Percentiles rank a stretch among this genome's conserved stretches.
phyloP scores from a whole-genome alignment of 2,888 invertebrate species.

The Chrysodeixis includens region DNA sequence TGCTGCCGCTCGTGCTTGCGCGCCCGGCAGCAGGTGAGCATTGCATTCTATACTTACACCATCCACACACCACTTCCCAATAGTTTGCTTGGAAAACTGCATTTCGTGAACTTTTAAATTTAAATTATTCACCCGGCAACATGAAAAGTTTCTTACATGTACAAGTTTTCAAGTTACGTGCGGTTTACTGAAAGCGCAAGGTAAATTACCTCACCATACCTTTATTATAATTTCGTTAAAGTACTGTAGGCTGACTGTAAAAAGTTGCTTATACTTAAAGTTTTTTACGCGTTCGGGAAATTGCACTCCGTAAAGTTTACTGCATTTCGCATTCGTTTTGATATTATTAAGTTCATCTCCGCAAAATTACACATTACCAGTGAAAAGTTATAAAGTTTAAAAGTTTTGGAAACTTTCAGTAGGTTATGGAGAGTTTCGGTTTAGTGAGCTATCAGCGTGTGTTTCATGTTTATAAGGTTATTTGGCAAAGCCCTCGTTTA shows the following conservation, averaged over 20 bases:
- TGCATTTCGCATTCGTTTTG: neutral
- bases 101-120: constrained; percentile 38
- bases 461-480: constrained; percentile 39
- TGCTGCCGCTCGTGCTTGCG: constrained; percentile 86
- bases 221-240: neutral
- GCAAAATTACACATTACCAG: neutral
- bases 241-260: neutral
- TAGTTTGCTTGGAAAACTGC: constrained; percentile 31
- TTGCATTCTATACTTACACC: constrained; percentile 28
- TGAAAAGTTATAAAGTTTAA: constrained; percentile 18
- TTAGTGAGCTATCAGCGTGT: constrained; percentile 38
- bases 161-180: constrained; percentile 23
- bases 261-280: constrained; percentile 3
- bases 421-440: constrained; percentile 25
- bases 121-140: neutral
- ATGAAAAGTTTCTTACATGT: constrained; percentile 19
- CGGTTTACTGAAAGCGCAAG: neutral
- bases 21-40: constrained; percentile 85
- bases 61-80: constrained; percentile 14
- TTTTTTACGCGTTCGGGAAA: neutral
- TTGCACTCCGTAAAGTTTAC: neutral
- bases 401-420: constrained; percentile 24
- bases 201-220: neutral
- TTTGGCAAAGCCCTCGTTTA: constrained; percentile 45
- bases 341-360: neutral